Percentiles rank a stretch among this genome's conserved stretches.
phyloP scores from a whole-genome alignment of 2,888 invertebrate genomes.

The Malthinus flaveolus region DNA sequence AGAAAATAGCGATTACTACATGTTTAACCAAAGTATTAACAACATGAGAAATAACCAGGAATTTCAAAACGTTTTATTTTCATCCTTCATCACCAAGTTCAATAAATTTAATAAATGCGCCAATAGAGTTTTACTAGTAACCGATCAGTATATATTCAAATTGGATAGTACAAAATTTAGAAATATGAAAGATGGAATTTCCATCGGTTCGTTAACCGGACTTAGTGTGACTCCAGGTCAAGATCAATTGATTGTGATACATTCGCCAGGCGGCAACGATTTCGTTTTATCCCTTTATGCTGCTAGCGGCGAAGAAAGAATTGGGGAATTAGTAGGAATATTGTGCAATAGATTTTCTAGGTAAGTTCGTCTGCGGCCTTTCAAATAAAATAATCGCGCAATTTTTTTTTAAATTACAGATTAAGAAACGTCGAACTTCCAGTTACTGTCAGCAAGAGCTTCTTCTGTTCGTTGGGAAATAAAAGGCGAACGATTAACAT shows the following conservation, averaged over 20 bases:
- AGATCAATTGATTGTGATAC: constrained; percentile 86
- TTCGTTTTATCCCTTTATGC: constrained; percentile 76
- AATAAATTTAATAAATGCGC: constrained; percentile 67
- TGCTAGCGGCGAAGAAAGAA: constrained; percentile 66
- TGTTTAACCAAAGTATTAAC: constrained; percentile 69
- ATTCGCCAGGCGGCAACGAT: constrained; percentile 87
- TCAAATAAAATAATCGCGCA: no score
- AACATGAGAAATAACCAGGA: constrained; percentile 69
- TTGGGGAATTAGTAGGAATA: constrained; percentile 86
- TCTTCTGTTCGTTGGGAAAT: constrained; percentile 84
- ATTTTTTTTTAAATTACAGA: constrained; percentile 55
- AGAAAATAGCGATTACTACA: constrained; percentile 69
- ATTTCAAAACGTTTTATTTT: constrained; percentile 66
- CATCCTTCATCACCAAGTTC: constrained; percentile 71
- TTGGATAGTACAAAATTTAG: constrained; percentile 86
- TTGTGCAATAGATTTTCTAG: constrained; percentile 74
- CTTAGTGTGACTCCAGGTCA: constrained; percentile 83
- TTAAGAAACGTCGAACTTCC: constrained; percentile 69
- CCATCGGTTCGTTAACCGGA: constrained; percentile 65
- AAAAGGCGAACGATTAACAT: constrained; percentile 67
- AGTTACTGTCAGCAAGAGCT: constrained; percentile 73
- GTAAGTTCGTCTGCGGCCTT: no score
- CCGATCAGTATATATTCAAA: constrained; percentile 84
- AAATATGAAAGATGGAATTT: constrained; percentile 77
- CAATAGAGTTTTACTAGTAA: constrained; percentile 86